Evolutionary conservation across 2,113 vertebrate species (phyloP).

Genomic region (Mustelus asterias): DNA sequence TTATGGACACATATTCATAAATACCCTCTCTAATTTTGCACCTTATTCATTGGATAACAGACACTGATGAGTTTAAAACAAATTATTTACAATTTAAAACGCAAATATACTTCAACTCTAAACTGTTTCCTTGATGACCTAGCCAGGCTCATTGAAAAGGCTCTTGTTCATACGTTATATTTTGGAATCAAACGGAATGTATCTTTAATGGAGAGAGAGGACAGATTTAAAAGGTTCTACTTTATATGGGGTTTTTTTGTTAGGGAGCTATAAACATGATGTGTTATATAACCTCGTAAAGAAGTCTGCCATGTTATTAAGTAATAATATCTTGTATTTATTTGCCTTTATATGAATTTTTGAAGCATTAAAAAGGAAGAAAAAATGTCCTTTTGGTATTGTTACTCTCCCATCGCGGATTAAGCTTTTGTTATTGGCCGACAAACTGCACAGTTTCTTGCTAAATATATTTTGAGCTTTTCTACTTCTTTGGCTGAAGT

Average conservation of each 20-base stretch:
- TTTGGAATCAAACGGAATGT: background rate
- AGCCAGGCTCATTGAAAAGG: background rate
- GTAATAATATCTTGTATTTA: constrained; percentile 21
- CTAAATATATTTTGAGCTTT: background rate
- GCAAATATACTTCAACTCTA: background rate
- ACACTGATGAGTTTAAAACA: background rate
- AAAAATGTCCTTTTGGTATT: constrained; percentile 4
- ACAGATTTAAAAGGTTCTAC: constrained; percentile 21
- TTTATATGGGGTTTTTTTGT: constrained; percentile 26
- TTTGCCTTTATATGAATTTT: constrained; percentile 16
- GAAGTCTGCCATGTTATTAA: constrained; percentile 19
- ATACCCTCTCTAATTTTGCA: background rate
- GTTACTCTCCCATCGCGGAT: background rate
- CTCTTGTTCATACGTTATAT: background rate
- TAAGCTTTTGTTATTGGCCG: background rate
- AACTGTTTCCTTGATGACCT: constrained; percentile 9
- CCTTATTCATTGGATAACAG: background rate
- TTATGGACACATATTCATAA: background rate
- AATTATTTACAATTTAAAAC: constrained; percentile 13
- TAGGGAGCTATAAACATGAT: constrained; percentile 23
- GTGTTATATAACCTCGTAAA: constrained; percentile 33
- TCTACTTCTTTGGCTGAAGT: background rate
- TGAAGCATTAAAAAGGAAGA: background rate
- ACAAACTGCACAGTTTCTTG: background rate
- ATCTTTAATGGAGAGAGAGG: background rate